These are phyloP conservation scores for Thymelicus lineola DNA, from an alignment of 2,888 invertebrate species.

Conservation along the genomic window DNA sequence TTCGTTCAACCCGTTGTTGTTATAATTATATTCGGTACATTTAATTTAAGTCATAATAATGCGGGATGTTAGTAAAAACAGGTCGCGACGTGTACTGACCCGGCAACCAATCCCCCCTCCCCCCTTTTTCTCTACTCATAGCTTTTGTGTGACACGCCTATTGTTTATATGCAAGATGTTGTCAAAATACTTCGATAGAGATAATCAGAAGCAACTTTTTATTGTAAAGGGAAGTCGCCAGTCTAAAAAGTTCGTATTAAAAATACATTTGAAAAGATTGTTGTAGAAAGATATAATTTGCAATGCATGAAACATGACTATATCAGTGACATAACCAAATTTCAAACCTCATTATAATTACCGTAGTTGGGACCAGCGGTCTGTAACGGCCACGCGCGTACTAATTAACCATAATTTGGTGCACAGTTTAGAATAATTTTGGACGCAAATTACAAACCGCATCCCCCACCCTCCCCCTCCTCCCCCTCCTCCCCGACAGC, in stretches of 20 bases:
- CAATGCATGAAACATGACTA: too few species aligned
- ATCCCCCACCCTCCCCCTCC: not conserved
- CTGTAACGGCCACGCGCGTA: not conserved
- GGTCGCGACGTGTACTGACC: not conserved
- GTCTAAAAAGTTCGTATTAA: too few species aligned
- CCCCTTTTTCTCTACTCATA: too few species aligned
- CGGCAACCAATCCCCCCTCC: not conserved
- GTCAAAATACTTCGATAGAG: too few species aligned
- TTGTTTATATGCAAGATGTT: too few species aligned
- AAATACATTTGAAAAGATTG: too few species aligned
- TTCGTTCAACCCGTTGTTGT: not conserved
- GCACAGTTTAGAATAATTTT: slow-evolving; percentile 17
- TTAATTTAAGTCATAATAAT: slow-evolving; percentile 16
- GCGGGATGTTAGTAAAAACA: slow-evolving; percentile 2
- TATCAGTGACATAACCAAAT: not conserved
- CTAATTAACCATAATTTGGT: slow-evolving; percentile 15
- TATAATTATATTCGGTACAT: slow-evolving; percentile 1
- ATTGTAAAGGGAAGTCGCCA: too few species aligned
- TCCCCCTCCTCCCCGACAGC: not conserved
- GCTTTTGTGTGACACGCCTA: too few species aligned
- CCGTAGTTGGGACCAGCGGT: not conserved
- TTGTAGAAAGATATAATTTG: too few species aligned
- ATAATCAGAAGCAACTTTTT: too few species aligned
- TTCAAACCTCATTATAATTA: not conserved
- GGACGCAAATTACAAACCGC: slow-evolving; percentile 14